These are phyloP conservation scores for Echinops telfairi DNA, from an alignment of 2,113 vertebrate species.

Conservation along the genomic window DNA sequence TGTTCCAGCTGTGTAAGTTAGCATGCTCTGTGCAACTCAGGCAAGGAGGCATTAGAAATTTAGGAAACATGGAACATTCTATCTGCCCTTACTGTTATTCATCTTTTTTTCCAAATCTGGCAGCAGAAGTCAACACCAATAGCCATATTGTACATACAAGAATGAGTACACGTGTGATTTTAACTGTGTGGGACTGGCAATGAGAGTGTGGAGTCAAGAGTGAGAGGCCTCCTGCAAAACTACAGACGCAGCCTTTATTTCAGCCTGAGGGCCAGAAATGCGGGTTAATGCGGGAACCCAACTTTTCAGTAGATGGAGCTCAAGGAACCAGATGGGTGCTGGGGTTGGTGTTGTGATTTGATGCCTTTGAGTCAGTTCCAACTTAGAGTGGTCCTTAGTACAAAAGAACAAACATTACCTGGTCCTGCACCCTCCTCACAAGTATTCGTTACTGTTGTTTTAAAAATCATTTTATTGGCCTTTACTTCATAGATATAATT, in stretches of 20 bases:
- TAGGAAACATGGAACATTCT: background rate
- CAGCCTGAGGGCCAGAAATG: background rate
- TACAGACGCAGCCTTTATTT: background rate
- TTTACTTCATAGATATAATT: no score
- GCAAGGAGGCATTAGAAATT: background rate
- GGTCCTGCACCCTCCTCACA: no score
- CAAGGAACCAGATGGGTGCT: background rate
- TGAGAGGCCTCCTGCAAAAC: background rate
- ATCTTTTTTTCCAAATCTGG: background rate
- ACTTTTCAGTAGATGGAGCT: background rate
- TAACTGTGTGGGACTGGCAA: background rate
- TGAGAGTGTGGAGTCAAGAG: no score
- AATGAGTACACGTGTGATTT: background rate
- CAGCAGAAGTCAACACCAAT: background rate
- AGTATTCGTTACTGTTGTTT: no score
- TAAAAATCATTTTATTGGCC: no score
- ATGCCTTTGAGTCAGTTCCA: no score
- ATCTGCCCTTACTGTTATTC: background rate
- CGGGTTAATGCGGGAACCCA: background rate
- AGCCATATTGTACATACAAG: background rate
- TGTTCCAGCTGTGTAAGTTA: conserved; percentile 33
- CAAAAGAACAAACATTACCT: no score
- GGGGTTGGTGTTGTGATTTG: no score
- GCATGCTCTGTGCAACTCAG: background rate
- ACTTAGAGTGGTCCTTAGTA: no score